Percentiles rank a stretch among this genome's conserved stretches.
phyloP scores from a whole-genome alignment of 2,797 vertebrate genomes.

The Gymnodraco acuticeps region DNA sequence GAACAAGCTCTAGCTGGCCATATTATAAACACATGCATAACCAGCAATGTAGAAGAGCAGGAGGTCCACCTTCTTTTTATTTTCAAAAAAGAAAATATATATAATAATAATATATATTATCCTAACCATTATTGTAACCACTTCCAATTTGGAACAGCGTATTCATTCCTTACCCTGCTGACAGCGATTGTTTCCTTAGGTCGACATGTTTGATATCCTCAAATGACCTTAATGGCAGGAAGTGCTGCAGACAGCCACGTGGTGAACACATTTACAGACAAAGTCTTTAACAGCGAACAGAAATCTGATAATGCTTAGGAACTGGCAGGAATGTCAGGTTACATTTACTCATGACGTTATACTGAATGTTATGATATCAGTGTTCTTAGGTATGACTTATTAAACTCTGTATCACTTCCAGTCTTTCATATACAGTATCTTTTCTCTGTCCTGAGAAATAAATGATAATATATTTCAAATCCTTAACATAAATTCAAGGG shows the following conservation, averaged over 20 bases:
- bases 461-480: neutral
- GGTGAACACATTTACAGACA: slow-evolving; percentile 48
- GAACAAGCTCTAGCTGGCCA: neutral
- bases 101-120: too few relatives aligned
- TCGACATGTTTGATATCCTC: slow-evolving; percentile 53
- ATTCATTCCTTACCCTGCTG: neutral
- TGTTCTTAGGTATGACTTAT: neutral
- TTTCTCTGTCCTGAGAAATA: neutral
- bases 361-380: slow-evolving; percentile 8
- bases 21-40: slow-evolving; percentile 23
- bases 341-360: slow-evolving; percentile 18
- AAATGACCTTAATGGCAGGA: slow-evolving; percentile 55
- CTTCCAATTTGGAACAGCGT: neutral
- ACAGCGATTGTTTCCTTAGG: slow-evolving; percentile 8
- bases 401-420: neutral
- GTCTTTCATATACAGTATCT: neutral
- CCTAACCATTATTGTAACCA: neutral
- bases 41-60: neutral
- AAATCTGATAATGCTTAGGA: slow-evolving; percentile 31
- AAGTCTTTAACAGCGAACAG: slow-evolving; percentile 16
- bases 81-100: too few relatives aligned
- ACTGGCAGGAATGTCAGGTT: slow-evolving; percentile 20
- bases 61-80: too few relatives aligned
- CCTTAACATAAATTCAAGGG: neutral
- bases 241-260: slow-evolving; percentile 56